Conservation (phyloP, 2,113 vertebrate species). For the Anser cygnoides region DNA sequence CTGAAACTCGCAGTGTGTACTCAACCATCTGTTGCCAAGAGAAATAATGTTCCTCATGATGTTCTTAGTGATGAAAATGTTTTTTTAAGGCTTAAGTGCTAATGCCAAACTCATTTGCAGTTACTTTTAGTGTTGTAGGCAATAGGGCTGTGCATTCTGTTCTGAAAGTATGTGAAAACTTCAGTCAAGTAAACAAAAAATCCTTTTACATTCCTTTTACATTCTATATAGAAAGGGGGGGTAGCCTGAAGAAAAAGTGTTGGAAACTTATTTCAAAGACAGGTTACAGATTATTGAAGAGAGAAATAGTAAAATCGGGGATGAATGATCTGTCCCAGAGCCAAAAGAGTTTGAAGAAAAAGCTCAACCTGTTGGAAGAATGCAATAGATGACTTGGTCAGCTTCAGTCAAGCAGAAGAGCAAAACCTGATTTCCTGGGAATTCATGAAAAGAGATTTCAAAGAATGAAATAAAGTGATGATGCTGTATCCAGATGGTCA, state of each 20-base stretch:
- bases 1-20: neutral
- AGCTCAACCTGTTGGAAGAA: neutral
- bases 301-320: neutral
- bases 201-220: neutral
- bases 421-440: neutral
- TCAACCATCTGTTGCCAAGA: slow-evolving; percentile 18
- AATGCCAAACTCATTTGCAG: slow-evolving; percentile 25
- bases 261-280: neutral
- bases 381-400: slow-evolving; percentile 1
- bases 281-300: neutral
- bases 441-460: neutral
- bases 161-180: neutral
- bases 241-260: neutral
- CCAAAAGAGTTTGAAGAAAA: neutral
- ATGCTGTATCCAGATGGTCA: slow-evolving; percentile 30
- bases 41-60: slow-evolving; percentile 5
- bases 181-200: neutral
- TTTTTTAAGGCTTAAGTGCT: neutral
- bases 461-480: neutral
- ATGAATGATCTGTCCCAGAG: neutral
- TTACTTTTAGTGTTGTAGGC: slow-evolving; percentile 18
- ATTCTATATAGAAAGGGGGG: neutral
- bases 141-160: neutral
- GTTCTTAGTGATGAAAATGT: slow-evolving; percentile 25
- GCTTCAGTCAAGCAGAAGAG: slow-evolving; percentile 6